These are phyloP conservation scores for Potamarius usumacintae DNA, from an alignment of 2,113 vertebrate genomes.

Conservation along the genomic window DNA sequence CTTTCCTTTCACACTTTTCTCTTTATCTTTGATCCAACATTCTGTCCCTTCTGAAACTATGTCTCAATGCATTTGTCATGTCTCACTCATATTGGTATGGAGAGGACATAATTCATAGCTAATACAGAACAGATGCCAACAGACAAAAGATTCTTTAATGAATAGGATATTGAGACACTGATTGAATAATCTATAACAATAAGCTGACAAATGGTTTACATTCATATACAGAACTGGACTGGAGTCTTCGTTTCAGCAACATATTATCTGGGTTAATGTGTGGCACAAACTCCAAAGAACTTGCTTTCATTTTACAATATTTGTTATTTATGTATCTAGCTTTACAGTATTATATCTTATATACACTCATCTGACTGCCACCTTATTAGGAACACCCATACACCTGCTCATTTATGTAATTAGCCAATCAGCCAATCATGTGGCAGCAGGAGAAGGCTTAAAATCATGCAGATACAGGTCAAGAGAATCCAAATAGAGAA, in stretches of 20 bases:
- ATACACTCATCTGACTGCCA: background rate
- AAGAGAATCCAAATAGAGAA: background rate
- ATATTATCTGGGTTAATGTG: background rate
- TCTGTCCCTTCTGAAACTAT: slow-evolving; percentile 8
- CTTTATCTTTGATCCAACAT: slow-evolving; percentile 27
- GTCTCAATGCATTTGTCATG: slow-evolving; percentile 33
- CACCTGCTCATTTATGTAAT: background rate
- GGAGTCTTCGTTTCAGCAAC: background rate
- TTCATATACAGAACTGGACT: background rate
- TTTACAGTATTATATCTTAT: background rate
- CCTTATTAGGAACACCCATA: background rate
- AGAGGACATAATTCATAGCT: slow-evolving; percentile 26
- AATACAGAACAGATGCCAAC: slow-evolving; percentile 25
- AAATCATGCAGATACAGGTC: background rate
- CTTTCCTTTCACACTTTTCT: slow-evolving; percentile 30
- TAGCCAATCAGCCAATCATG: background rate
- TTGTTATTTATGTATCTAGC: background rate
- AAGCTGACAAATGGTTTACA: background rate
- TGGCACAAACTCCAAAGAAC: background rate
- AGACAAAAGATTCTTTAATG: slow-evolving; percentile 2
- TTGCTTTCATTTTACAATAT: background rate
- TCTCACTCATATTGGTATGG: slow-evolving; percentile 19
- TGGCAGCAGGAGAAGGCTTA: background rate
- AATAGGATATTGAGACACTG: background rate
- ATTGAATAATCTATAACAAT: slow-evolving; percentile 6